Base-by-base conservation (phyloP, 2,888 invertebrate species). In the Eilema griseolum region DNA sequence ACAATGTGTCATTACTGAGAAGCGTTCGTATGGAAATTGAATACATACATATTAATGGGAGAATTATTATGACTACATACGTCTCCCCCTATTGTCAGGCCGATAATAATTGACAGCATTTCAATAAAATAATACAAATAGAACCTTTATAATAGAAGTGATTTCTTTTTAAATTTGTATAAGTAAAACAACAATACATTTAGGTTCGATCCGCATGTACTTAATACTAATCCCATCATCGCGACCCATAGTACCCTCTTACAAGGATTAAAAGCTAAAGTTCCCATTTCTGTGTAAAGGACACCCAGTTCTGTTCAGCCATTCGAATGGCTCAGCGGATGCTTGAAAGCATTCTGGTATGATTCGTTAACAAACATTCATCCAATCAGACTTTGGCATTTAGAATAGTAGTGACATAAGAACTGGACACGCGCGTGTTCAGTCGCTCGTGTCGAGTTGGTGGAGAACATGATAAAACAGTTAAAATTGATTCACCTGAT, bases 1-100 rank as follows among this genome's bases (percentile, higher is more conserved):
- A 20, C 33, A 33, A 33, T 61, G 26, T 23, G 12, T 52, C 57
- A 41, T 57, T 72, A 69, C 66, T 16, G 28, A 24, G 70, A 75
- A 72, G 66, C 41, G 46, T 59, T 78, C 56, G 57, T 62, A 70
- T 70, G 61, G 66, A 67, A 65, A 81, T 72, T 26, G 24, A 69
- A 59, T 59, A 66, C 57, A 57, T 41, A 37, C 37, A 56, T 59
- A 41, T 59, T 41, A 41, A 61, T 60, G 61, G 64, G 62, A 23
- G 31, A 61, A 33, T 61, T 33, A 61, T 61, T 64, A 69, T 59
- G 59, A 46, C 64, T 69, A 60, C 12, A 20, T 20, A 61, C 16
- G 59, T 59, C 26, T 59, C 16, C 26, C 59, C 16, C 26, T 16
- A 59, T 28, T 59, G 59, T 59, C 26, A 61, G 61, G 61, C 64